A percentile compares a stretch with the other conserved stretches of the same genome.
phyloP scores from a whole-genome alignment of 1,140 invertebrate genomes.

The Triops longicaudatus region DNA sequence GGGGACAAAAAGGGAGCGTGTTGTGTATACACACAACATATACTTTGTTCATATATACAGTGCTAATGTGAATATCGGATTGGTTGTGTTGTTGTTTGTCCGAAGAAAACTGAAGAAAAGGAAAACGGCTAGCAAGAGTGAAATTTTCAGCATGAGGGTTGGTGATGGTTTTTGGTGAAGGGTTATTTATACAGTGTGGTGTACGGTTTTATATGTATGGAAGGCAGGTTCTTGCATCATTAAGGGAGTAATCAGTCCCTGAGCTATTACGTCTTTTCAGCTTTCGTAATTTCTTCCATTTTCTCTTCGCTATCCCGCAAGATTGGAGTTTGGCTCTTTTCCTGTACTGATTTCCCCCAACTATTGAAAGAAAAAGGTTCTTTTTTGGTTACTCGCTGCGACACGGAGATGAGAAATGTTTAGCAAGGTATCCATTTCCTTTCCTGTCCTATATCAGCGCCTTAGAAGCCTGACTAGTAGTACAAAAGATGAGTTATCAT shows the following conservation, averaged over 20 bases:
- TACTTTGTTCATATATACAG: no score
- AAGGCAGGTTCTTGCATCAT: not conserved
- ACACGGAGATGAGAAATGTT: not conserved
- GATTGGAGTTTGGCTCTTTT: not conserved
- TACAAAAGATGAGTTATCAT: not conserved
- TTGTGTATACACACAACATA: no score
- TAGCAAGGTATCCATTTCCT: not conserved
- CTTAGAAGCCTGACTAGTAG: not conserved
- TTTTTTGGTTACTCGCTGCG: not conserved
- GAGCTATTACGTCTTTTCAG: conserved; percentile 3
- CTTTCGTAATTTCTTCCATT: not conserved
- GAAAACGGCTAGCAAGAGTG: no score
- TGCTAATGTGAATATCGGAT: no score
- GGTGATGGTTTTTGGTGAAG: not conserved
- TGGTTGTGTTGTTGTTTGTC: no score
- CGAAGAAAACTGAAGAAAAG: no score
- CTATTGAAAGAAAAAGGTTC: not conserved
- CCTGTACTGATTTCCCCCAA: not conserved
- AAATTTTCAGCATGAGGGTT: no score
- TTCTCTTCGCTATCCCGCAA: not conserved
- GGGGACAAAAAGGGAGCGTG: no score
- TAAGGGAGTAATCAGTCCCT: conserved; percentile 11
- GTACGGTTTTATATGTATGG: not conserved
- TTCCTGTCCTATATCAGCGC: not conserved
- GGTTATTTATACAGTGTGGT: not conserved